Conservation (phyloP, 2,797 vertebrate genomes). For the Potorous gilbertii region DNA sequence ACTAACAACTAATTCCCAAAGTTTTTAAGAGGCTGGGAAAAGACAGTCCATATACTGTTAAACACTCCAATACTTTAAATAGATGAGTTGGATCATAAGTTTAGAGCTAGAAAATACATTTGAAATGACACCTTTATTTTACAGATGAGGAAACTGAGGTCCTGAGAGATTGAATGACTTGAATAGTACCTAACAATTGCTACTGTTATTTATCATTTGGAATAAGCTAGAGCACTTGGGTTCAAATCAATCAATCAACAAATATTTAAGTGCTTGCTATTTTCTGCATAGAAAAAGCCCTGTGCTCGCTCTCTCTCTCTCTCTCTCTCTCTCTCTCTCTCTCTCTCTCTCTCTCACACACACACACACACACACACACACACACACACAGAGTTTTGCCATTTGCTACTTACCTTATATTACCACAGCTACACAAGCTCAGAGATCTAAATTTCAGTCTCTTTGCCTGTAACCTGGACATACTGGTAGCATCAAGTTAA, state of each 20-base stretch:
- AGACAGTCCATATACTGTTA: not conserved
- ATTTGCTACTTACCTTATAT: not conserved
- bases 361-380: no score
- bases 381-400: no score
- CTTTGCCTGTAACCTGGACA: not conserved
- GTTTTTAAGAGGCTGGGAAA: not conserved
- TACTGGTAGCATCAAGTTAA: no score
- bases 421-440: not conserved
- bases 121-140: not conserved
- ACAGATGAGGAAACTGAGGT: not conserved
- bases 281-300: not conserved
- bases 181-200: not conserved
- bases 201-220: not conserved
- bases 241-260: not conserved
- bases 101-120: not conserved
- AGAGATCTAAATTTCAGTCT: not conserved
- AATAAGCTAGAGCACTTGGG: not conserved
- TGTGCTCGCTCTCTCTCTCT: not conserved
- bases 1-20: not conserved
- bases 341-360: no score
- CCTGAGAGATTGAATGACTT: not conserved
- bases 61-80: not conserved
- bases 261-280: not conserved
- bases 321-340: no score
- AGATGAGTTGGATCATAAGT: not conserved